Evolutionary conservation across 1,140 invertebrate genomes (phyloP), one percentile per base, ranked within the genome.

Genomic region (Chelonus insularis): DNA sequence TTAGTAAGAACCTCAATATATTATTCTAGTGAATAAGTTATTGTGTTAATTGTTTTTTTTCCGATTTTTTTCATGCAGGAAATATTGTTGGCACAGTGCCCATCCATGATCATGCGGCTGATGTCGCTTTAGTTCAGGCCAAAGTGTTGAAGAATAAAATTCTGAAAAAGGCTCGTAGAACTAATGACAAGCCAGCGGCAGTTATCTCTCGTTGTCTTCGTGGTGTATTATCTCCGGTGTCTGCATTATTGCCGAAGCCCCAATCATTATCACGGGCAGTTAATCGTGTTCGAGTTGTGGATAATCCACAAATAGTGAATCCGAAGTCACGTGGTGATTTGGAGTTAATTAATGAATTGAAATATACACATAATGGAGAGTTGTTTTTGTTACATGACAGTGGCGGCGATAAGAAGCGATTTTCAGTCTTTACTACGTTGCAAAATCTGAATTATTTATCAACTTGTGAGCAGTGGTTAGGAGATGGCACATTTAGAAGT

Each of bases 401-500:
- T 18, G 39, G 39, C 7, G 14, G 4, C 12, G 4, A 16, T 18
- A 16, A 1, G 1, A 16, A 18, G 0, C n/a, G 39, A 1, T 43
- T 16, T 43, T 4, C 16, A 14, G 16, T 43, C 7, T 43, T 14
- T 4, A 16, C 14, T 14, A 43, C 39, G 1, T 4, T 16, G 8
- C 8, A 14, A 8, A 43, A 43, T 43, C 16, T 43, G 16, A 18
- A 18, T 3, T 16, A 16, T 16, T 43, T 43, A 16, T 2, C 41
- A 16, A 0, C 12, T 8, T 43, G 41, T 43, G 14, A 20, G 0
- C 25, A 34, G 12, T 58, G 57, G 57, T 14, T 14, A 4, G 21
- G 41, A n/a, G 57, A 58, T 32, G 57, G 57, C 1, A 58, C 57
- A 1, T 58, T 58, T 32, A 9, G 2, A 14, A 32, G 21, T 18